These are phyloP conservation scores for Crocuta crocuta DNA, from an alignment of 2,113 vertebrate genomes.

Conservation along the genomic window DNA sequence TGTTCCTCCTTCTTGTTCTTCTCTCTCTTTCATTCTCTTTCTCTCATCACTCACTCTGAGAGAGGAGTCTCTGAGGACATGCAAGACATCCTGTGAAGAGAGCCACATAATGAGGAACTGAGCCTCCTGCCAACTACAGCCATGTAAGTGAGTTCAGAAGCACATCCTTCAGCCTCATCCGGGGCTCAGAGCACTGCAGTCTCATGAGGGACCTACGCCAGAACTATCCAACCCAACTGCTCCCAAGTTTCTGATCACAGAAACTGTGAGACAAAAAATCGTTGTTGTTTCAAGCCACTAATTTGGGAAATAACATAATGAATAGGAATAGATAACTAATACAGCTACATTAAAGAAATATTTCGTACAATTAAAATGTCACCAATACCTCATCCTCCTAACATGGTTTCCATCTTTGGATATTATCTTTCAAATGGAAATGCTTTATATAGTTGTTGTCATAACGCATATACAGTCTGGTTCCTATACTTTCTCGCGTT, in stretches of 20 bases:
- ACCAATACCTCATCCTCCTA: neutral
- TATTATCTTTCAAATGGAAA: neutral
- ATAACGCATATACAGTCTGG: neutral
- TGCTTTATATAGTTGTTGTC: neutral
- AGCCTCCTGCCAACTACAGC: neutral
- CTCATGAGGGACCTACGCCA: neutral
- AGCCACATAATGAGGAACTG: neutral
- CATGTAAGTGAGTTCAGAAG: neutral
- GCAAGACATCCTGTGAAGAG: neutral
- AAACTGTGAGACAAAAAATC: neutral
- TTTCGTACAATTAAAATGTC: neutral
- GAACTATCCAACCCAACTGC: neutral
- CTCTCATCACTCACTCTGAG: neutral
- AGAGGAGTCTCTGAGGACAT: neutral
- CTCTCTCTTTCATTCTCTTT: neutral
- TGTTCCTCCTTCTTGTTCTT: neutral
- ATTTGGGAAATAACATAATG: neutral
- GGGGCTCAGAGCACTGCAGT: neutral
- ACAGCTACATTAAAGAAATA: neutral
- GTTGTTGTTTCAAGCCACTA: neutral
- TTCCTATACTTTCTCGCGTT: neutral
- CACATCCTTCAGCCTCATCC: neutral
- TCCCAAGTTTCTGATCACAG: slow-evolving; percentile 12
- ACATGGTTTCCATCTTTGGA: neutral
- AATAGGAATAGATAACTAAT: neutral